Conservation (phyloP, 2,113 vertebrate species). For the Alectura lathami region DNA sequence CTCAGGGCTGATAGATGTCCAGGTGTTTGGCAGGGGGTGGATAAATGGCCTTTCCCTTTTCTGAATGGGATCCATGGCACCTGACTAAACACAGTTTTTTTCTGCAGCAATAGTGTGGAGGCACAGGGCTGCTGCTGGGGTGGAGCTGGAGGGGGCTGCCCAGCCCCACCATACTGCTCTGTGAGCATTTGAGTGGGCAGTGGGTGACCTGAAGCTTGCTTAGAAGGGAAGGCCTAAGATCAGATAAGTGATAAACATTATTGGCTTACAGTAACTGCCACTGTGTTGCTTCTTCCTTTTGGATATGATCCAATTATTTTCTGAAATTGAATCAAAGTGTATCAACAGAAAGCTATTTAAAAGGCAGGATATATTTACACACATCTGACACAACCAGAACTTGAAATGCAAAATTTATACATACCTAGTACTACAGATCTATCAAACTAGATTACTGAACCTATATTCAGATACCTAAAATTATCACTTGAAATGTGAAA, state of each 20-base stretch:
- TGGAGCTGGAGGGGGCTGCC: background rate
- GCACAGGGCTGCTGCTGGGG: background rate
- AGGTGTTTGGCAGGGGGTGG: background rate
- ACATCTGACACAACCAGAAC: background rate
- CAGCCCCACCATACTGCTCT: background rate
- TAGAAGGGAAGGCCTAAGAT: background rate
- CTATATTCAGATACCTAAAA: background rate
- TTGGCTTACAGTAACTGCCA: background rate
- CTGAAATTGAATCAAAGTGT: background rate
- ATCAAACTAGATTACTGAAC: background rate
- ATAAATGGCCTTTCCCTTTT: background rate
- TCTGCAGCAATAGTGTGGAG: background rate
- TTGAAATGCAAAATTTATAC: background rate
- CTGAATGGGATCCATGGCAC: background rate
- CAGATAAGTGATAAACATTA: background rate
- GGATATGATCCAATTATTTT: background rate
- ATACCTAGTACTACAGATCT: background rate
- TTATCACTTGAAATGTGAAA: background rate
- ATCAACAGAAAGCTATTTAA: background rate
- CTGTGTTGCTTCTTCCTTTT: background rate
- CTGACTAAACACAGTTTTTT: background rate
- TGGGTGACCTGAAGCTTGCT: background rate
- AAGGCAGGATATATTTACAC: background rate
- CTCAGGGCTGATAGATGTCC: background rate
- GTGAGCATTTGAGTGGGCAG: too few relatives aligned